Conservation (phyloP, 37 sponge, comb jelly and placozoan species). For the Beroe ovata region DNA sequence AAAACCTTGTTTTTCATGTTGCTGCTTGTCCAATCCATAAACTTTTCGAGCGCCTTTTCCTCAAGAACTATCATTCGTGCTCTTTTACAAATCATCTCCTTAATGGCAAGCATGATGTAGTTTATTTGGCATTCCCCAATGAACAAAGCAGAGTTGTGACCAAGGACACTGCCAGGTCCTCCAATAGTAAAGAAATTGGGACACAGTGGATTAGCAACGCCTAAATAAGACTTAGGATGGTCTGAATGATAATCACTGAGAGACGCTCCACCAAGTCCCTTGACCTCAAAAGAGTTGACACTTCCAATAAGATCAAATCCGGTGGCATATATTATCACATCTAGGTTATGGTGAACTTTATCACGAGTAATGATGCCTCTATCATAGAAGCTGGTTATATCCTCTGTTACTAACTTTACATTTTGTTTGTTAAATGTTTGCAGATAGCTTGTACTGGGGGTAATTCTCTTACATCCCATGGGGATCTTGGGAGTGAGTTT, state of each 20-base stretch:
- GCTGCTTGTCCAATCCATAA: background rate
- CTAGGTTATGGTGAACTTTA: background rate
- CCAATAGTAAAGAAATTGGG: conserved; percentile 60
- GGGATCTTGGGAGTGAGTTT: conserved; percentile 8
- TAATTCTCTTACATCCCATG: conserved; percentile 43
- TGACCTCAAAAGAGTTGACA: conserved; percentile 46
- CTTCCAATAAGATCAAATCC: conserved; percentile 60
- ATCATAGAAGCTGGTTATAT: background rate
- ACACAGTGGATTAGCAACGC: conserved; percentile 15
- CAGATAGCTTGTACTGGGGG: background rate
- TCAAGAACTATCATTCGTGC: background rate
- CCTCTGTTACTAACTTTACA: conserved; percentile 22
- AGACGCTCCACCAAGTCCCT: background rate
- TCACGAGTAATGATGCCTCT: conserved; percentile 1
- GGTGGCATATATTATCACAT: conserved; percentile 50
- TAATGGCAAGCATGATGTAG: background rate
- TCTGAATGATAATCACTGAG: conserved; percentile 1
- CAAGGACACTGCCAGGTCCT: conserved; percentile 46
- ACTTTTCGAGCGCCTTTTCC: background rate
- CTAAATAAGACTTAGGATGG: background rate
- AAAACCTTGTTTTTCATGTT: conserved; percentile 59
- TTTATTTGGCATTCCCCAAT: conserved; percentile 41
- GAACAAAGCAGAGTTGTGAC: conserved; percentile 62
- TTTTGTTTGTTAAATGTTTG: conserved; percentile 35
- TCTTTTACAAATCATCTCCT: background rate